A percentile compares a stretch with the other conserved stretches of the same genome.
Conservation (phyloP, 2,113 vertebrate genomes). For the Coryphaenoides rupestris region DNA sequence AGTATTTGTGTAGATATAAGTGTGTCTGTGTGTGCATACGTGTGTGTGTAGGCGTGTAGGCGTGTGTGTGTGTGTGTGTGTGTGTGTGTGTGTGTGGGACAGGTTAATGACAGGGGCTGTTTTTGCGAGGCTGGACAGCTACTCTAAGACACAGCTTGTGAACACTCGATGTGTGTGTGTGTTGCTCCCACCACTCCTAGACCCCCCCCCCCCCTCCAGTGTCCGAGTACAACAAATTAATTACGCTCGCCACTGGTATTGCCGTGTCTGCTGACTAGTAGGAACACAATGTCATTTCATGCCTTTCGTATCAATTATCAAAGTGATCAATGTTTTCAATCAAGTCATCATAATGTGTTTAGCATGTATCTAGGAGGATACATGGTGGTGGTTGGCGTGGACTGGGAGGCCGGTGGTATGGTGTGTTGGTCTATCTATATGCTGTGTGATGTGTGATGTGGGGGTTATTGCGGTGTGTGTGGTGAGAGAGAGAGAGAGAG, state of each 20-base stretch:
- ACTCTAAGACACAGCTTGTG: conserved; percentile 68
- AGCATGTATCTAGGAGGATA: background rate
- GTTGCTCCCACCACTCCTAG: conserved; percentile 46
- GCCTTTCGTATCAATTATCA: too few relatives aligned
- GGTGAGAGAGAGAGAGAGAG: conserved; percentile 22
- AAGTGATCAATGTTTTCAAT: too few relatives aligned
- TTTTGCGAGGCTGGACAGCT: conserved; percentile 73
- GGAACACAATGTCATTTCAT: too few relatives aligned
- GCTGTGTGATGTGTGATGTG: too few relatives aligned
- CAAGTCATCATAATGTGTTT: background rate
- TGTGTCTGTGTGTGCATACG: conserved; percentile 29
- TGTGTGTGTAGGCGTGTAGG: conserved; percentile 23
- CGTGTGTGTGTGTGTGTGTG: conserved; percentile 16
- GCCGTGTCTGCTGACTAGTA: too few relatives aligned
- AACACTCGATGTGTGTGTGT: conserved; percentile 75
- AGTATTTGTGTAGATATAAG: conserved; percentile 1
- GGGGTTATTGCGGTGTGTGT: conserved; percentile 5
- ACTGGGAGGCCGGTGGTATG: background rate
- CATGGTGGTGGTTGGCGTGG: background rate
- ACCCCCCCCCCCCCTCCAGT: background rate
- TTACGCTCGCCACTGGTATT: too few relatives aligned
- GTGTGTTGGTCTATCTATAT: too few relatives aligned
- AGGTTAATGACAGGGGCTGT: conserved; percentile 51
- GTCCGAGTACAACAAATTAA: too few relatives aligned
- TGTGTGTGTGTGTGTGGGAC: conserved; percentile 22